A percentile compares a stretch with the other conserved stretches of the same genome.
Conservation (phyloP, 2,113 vertebrate genomes). For the Marmota flaviventris region DNA sequence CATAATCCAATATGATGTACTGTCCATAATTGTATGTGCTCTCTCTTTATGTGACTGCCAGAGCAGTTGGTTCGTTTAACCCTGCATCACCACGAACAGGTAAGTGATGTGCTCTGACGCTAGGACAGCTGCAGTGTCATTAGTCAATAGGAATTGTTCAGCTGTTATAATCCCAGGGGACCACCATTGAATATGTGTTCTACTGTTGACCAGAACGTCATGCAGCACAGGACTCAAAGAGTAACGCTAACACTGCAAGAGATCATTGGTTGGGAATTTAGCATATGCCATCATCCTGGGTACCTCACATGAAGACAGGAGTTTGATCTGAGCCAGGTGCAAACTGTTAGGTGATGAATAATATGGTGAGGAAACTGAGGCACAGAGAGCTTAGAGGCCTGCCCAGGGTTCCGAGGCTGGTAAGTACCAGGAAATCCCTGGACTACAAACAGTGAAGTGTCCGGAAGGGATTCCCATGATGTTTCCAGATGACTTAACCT, state of each 20-base stretch:
- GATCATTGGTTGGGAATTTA: background rate
- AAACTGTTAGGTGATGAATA: background rate
- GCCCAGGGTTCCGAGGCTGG: no score
- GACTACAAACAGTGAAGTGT: no score
- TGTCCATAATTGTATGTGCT: background rate
- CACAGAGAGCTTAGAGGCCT: background rate
- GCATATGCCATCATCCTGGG: background rate
- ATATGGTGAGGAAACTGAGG: background rate
- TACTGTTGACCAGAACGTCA: background rate
- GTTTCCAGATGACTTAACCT: background rate
- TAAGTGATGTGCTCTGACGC: background rate
- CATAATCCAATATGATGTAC: no score
- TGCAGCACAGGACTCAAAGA: background rate
- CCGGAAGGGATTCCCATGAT: fast-evolving
- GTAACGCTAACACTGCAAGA: background rate
- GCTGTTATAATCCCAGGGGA: background rate
- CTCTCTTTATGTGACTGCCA: background rate
- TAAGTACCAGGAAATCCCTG: background rate
- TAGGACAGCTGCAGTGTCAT: background rate
- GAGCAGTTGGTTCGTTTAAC: background rate
- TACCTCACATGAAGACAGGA: background rate
- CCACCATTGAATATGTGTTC: background rate
- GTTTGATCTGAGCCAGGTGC: background rate
- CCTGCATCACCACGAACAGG: background rate
- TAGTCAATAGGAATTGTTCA: background rate